Conservation (phyloP, 2,113 vertebrate genomes). For the Pterocles orientalis region DNA sequence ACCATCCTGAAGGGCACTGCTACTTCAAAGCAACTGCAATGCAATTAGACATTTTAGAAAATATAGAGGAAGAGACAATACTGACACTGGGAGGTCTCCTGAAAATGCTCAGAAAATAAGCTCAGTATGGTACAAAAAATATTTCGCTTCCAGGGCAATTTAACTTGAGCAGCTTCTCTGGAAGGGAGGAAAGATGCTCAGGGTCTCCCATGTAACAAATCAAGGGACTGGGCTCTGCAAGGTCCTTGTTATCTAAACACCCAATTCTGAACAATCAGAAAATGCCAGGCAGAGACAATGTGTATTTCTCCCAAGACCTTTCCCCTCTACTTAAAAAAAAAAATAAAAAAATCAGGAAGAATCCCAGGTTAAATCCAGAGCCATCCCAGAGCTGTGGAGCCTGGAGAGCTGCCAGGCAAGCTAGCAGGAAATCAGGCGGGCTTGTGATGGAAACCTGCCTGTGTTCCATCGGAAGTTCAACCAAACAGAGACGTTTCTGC, state of each 20-base stretch:
- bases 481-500: slow-evolving; percentile 20
- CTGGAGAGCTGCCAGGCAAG: slow-evolving; percentile 42
- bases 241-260: not conserved
- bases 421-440: slow-evolving; percentile 35
- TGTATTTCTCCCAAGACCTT: not conserved
- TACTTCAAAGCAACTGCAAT: not conserved
- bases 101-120: not conserved
- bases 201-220: not conserved
- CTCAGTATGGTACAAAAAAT: not conserved
- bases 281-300: not conserved
- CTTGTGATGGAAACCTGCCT: slow-evolving; percentile 53
- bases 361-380: slow-evolving; percentile 30
- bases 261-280: not conserved
- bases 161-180: not conserved
- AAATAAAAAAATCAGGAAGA: not conserved
- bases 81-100: not conserved
- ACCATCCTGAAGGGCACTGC: not conserved
- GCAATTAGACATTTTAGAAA: not conserved
- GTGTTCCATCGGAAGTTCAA: slow-evolving; percentile 45
- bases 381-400: not conserved
- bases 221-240: not conserved
- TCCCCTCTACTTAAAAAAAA: not conserved
- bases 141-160: not conserved
- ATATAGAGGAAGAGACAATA: not conserved
- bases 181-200: not conserved